These are phyloP conservation scores for Glaucopsyche alexis DNA, from an alignment of 2,888 invertebrate genomes.

Conservation along the genomic window DNA sequence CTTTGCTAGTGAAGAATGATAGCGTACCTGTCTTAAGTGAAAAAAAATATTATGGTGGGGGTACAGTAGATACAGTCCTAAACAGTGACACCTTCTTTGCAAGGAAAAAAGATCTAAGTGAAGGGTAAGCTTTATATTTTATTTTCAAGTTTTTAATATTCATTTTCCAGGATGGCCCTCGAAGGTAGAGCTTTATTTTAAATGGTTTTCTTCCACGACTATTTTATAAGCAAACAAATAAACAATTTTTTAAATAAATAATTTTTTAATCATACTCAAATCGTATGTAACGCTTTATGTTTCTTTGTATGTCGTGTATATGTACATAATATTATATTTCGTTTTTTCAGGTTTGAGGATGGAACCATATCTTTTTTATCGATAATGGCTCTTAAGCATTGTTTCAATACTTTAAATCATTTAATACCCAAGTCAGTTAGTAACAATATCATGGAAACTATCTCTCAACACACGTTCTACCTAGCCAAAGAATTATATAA, in stretches of 20 bases:
- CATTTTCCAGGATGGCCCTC: neutral
- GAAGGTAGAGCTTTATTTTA: neutral
- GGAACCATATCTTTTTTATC: constrained; percentile 26
- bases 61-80: constrained; percentile 29
- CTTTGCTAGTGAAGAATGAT: constrained; percentile 28
- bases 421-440: constrained; percentile 26
- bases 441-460: constrained; percentile 28
- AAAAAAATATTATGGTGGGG: constrained; percentile 31
- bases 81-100: constrained; percentile 27
- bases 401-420: constrained; percentile 19
- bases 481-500: constrained; percentile 23
- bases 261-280: no score
- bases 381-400: constrained; percentile 24
- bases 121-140: constrained; percentile 19
- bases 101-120: constrained; percentile 16
- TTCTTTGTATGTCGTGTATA: no score
- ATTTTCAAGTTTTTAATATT: neutral
- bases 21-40: constrained; percentile 12
- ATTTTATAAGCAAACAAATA: no score
- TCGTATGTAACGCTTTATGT: no score
- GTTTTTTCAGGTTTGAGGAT: constrained; percentile 29
- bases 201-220: neutral
- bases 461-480: constrained; percentile 23
- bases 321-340: neutral
- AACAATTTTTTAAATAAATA: no score